phyloP scores from a whole-genome alignment of 1,140 invertebrate genomes.

The Saxidomus purpurata region DNA sequence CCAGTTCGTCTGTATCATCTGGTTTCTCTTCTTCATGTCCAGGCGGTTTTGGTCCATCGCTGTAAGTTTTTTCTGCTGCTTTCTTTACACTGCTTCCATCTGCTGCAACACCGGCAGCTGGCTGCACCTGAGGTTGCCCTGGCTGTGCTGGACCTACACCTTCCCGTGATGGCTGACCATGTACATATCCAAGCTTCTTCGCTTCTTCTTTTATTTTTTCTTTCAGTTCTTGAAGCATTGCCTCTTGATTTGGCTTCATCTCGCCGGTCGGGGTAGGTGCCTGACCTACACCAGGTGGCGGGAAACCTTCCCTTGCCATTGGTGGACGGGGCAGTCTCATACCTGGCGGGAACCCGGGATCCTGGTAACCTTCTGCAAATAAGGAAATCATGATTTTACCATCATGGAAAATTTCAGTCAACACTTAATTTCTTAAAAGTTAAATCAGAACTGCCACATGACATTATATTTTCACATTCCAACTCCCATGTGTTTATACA shows the following conservation, averaged over 20 bases:
- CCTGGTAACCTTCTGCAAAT: not conserved
- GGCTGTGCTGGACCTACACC: not conserved
- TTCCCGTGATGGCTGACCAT: not conserved
- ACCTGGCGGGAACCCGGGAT: conserved; percentile 44
- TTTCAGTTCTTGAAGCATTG: not conserved
- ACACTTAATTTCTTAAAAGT: too few relatives aligned
- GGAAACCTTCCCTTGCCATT: not conserved
- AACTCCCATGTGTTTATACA: too few relatives aligned
- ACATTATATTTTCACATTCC: too few relatives aligned
- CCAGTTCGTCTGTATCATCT: conserved; percentile 76
- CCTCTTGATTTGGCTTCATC: not conserved
- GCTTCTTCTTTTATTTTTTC: conserved; percentile 37
- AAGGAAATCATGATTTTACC: too few relatives aligned
- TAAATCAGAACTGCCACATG: too few relatives aligned
- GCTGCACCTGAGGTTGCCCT: not conserved
- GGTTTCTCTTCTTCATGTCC: conserved; percentile 82
- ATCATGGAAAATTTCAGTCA: too few relatives aligned
- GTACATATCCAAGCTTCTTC: conserved; percentile 32
- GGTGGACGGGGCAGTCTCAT: conserved; percentile 26
- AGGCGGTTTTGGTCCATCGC: conserved; percentile 70
- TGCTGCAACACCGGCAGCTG: not conserved
- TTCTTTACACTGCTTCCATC: conserved; percentile 4
- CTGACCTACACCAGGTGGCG: not conserved
- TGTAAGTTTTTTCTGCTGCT: not conserved
- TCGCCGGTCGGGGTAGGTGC: not conserved